Evolutionary conservation across 2,888 invertebrate genomes (phyloP).

Genomic region (Teleiodes luculella): DNA sequence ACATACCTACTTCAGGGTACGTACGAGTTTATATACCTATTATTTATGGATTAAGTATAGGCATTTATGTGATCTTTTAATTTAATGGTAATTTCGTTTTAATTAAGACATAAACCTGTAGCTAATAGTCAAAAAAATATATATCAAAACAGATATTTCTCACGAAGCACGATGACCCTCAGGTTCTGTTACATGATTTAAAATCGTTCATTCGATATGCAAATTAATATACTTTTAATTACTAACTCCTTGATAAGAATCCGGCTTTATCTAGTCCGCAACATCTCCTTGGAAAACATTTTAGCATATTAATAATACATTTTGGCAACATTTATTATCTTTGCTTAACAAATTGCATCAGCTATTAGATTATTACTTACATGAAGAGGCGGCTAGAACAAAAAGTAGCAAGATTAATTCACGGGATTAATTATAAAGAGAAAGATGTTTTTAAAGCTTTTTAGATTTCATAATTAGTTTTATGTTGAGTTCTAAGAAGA

Average conservation of each 20-base stretch:
- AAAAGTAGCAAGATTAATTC: conserved; percentile 12
- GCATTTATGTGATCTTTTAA: too few relatives aligned
- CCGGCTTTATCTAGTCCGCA: conserved; percentile 41
- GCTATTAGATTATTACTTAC: conserved; percentile 7
- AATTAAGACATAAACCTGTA: background rate
- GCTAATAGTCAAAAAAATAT: background rate
- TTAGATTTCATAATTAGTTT: background rate
- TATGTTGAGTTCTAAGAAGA: too few relatives aligned
- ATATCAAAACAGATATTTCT: conserved; percentile 32
- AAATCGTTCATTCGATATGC: conserved; percentile 52
- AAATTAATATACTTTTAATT: conserved; percentile 63
- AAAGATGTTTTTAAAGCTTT: background rate
- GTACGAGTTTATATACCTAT: too few relatives aligned
- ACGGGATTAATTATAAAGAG: background rate
- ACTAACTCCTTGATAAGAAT: conserved; percentile 43
- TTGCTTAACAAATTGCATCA: conserved; percentile 20
- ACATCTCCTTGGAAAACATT: conserved; percentile 33
- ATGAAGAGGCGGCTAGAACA: conserved; percentile 1
- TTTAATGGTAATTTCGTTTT: background rate
- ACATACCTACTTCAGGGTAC: too few relatives aligned
- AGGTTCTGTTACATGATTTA: conserved; percentile 46
- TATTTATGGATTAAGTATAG: too few relatives aligned
- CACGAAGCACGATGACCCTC: conserved; percentile 55
- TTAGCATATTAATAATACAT: conserved; percentile 48
- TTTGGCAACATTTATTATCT: conserved; percentile 32